Evolutionary conservation across 64 coral and sea anemone genomes (phyloP).

Genomic region (Anthopleura sola): DNA sequence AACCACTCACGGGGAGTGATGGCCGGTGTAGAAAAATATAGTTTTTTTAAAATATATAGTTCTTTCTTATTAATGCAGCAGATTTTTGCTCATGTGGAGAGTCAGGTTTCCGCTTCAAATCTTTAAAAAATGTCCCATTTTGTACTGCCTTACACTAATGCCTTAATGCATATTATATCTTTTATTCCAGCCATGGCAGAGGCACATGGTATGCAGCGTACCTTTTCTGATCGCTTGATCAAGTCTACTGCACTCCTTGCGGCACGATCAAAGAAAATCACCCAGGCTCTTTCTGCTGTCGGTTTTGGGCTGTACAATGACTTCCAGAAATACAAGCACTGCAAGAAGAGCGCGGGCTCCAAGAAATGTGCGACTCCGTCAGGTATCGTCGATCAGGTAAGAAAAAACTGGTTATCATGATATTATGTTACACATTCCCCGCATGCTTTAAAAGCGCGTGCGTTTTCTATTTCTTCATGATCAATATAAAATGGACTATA

Average conservation of each 20-base stretch:
- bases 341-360: neutral
- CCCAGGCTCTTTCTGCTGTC: neutral
- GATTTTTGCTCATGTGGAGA: too few species aligned
- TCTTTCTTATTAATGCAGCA: too few species aligned
- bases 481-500: too few species aligned
- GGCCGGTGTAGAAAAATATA: too few species aligned
- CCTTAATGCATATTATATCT: neutral
- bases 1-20: too few species aligned
- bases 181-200: slow-evolving; percentile 36
- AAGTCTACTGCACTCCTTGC: slow-evolving; percentile 17
- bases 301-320: neutral
- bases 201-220: slow-evolving; percentile 14
- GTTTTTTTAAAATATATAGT: too few species aligned
- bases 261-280: neutral
- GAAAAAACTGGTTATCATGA: neutral
- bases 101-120: too few species aligned
- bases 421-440: neutral
- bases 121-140: too few species aligned
- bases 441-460: too few species aligned
- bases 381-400: slow-evolving; percentile 16
- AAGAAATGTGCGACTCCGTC: neutral
- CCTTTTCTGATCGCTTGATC: neutral
- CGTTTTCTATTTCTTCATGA: too few species aligned
- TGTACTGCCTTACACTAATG: too few species aligned
- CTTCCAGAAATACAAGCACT: neutral